Evolutionary conservation across 2,888 invertebrate genomes (phyloP).

Genomic region (Gastracanthus pulcherrimus): DNA sequence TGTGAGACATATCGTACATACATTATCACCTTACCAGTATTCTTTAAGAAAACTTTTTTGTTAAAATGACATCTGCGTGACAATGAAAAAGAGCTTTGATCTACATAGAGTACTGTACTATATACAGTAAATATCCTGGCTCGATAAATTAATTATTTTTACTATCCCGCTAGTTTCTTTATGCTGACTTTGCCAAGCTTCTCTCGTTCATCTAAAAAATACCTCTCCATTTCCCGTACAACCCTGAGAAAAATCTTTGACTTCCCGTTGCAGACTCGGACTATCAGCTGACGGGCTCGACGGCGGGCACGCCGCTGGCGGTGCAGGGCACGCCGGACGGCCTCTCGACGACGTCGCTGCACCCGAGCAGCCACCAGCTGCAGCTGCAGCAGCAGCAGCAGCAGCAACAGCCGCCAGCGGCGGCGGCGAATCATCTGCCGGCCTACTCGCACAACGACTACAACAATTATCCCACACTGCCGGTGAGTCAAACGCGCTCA

Average conservation of each 20-base stretch:
- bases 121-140: no score
- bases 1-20: no score
- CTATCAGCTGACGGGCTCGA: conserved; percentile 84
- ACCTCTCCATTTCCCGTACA: no score
- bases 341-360: conserved; percentile 71
- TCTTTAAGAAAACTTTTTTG: no score
- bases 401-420: conserved; percentile 60
- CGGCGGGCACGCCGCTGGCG: conserved; percentile 83
- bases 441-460: conserved; percentile 74
- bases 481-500: conserved; percentile 67
- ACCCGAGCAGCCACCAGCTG: conserved; percentile 47
- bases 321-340: conserved; percentile 76
- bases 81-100: no score
- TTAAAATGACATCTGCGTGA: no score
- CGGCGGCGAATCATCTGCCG: conserved; percentile 72
- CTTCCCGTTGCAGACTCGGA: conserved; percentile 80
- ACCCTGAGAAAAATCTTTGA: background rate
- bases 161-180: no score
- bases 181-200: no score
- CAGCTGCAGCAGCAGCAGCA: conserved; percentile 54
- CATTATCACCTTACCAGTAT: no score
- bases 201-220: no score
- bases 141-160: no score
- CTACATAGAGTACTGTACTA: no score
- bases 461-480: conserved; percentile 75